Base-by-base conservation (phyloP, 23 tunicate species). In the Halocynthia aurantium region DNA sequence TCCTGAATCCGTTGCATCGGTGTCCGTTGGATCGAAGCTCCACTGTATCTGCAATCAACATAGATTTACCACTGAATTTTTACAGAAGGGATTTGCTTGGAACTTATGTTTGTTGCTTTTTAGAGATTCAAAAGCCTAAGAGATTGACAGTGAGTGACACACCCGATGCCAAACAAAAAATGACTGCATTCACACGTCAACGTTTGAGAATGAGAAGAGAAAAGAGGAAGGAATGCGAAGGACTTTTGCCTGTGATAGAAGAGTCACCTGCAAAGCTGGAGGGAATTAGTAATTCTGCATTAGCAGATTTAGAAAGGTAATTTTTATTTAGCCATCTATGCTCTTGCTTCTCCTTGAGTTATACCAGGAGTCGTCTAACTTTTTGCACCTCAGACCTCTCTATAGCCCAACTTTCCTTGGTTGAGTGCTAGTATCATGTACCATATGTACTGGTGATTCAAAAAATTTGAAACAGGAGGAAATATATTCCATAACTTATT, bases 191-290 rank as follows among this genome's bases (percentile, higher is more conserved):
- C 8, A 74, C 88, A 12, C 77, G 96, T 18, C 96, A 89, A 63
- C 57, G 88, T 18, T 13, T 89, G 31, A 58, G 96, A 57, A 22
- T 75, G 85, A 72, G 85, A 78, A 78, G 81, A 22, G 84, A 79
- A 67, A 61, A 44, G 52, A 11, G 52, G 19, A 44, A 61, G 21
- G 54, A 67, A 10, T 71, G 75, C 7, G 64, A 52, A 56, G 21
- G 70, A 52, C 70, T 7, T 18, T 22, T 68, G 55, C 76, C 83
- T 10, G 50, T 87, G 5, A 75, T 89, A 13, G 96, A 89, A 58
- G 96, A 89, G 70, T 89, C 96, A 6, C 96, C 96, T n/a, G 62
- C 81, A 70, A 89, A 89, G 52, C 57, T n/a, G 57, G 88, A 74
- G 6, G 96, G 22, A 20, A 31, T 31, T 31, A 31, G 44, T 31